phyloP scores from a whole-genome alignment of 2,888 invertebrate genomes.

The Choristoneura rosaceana region DNA sequence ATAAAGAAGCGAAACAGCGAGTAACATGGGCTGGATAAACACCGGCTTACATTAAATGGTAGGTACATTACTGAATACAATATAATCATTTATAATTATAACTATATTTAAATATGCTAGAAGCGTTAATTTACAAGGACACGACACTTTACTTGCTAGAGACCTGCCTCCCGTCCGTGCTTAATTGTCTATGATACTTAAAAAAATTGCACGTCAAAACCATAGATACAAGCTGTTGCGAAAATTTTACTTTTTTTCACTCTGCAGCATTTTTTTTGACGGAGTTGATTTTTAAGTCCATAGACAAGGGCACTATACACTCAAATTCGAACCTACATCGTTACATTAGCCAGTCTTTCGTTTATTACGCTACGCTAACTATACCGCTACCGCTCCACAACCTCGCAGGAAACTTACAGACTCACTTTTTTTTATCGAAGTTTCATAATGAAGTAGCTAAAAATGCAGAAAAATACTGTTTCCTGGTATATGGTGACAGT shows the following conservation, averaged over 20 bases:
- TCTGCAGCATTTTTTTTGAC: not conserved
- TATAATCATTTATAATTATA: conserved; percentile 61
- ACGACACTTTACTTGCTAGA: conserved; percentile 72
- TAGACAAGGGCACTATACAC: conserved; percentile 30
- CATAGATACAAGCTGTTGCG: not conserved
- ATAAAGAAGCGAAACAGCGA: conserved; percentile 43
- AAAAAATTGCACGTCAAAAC: not conserved
- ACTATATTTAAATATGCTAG: conserved; percentile 69
- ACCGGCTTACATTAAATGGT: conserved; percentile 48
- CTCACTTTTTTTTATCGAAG: conserved; percentile 33
- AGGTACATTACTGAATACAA: conserved; percentile 59
- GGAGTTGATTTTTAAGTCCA: conserved; percentile 3
- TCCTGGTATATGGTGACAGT: not conserved
- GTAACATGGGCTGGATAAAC: conserved; percentile 40
- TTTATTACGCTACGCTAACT: conserved; percentile 75
- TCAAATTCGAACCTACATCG: conserved; percentile 59
- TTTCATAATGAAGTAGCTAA: conserved; percentile 9
- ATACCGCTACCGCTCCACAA: conserved; percentile 49
- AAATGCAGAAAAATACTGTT: not conserved
- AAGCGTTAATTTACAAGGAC: conserved; percentile 81
- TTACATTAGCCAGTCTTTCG: conserved; percentile 84
- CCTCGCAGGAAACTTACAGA: conserved; percentile 37
- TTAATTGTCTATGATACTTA: conserved; percentile 43
- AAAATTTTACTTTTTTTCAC: not conserved
- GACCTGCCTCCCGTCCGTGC: conserved; percentile 69